A percentile compares a stretch with the other conserved stretches of the same genome.
Conservation (phyloP, 2,113 vertebrate genomes). For the Mus spicilegus region DNA sequence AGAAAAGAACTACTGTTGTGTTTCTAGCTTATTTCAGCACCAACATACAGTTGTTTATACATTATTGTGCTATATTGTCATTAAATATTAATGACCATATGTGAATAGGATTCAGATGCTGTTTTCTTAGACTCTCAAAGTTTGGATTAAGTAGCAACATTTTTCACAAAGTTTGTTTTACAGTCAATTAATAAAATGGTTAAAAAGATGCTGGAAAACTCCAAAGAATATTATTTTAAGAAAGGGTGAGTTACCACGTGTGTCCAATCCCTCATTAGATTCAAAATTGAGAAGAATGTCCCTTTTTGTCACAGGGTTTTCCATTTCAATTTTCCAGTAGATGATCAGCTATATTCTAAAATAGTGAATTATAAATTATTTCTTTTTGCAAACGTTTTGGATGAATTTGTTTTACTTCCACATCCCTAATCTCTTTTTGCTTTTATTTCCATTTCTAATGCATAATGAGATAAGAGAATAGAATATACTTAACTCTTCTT, state of each 20-base stretch:
- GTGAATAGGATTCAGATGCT: background rate
- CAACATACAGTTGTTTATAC: background rate
- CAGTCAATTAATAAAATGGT: background rate
- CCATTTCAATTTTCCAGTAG: background rate
- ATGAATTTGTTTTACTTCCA: background rate
- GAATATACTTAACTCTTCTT: background rate
- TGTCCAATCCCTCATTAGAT: background rate
- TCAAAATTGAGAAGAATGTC: background rate
- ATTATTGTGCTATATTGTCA: background rate
- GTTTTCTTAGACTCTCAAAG: background rate
- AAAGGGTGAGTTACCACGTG: background rate
- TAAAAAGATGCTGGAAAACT: background rate
- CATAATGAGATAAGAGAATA: background rate
- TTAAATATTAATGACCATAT: background rate
- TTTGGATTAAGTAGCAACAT: background rate
- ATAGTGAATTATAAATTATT: background rate
- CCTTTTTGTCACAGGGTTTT: background rate
- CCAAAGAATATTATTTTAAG: background rate
- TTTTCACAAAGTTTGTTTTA: background rate
- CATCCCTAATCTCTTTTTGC: background rate
- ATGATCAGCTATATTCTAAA: background rate
- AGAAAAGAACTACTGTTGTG: background rate
- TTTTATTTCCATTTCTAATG: background rate
- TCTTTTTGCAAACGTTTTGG: background rate
- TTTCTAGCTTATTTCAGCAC: background rate